These are phyloP conservation scores for Osmerus eperlanus DNA, from an alignment of 2,113 vertebrate genomes.

Conservation along the genomic window DNA sequence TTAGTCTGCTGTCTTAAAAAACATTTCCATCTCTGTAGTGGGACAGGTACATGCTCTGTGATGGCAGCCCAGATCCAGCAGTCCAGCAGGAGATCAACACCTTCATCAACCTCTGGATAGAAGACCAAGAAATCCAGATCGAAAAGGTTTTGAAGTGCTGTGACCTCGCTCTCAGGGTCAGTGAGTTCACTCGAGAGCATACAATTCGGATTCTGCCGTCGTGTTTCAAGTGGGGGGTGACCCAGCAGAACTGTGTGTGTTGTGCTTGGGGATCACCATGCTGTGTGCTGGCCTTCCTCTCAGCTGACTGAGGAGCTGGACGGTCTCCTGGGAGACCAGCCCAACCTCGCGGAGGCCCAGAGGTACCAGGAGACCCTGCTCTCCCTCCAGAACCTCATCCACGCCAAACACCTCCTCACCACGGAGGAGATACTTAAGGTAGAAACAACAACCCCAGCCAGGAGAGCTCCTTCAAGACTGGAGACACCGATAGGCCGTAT, in stretches of 20 bases:
- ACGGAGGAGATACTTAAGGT: conserved; percentile 84
- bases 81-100: conserved; percentile 81
- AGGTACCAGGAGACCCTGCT: conserved; percentile 72
- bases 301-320: conserved; percentile 84
- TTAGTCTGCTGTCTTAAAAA: too few species aligned
- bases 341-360: conserved; percentile 33
- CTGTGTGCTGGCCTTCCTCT: conserved; percentile 17
- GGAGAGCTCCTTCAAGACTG: not conserved
- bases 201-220: too few species aligned
- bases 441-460: not conserved
- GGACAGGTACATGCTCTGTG: conserved; percentile 81
- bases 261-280: not conserved
- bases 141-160: conserved; percentile 72
- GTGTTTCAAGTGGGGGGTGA: not conserved
- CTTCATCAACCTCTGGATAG: conserved; percentile 83
- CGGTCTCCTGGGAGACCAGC: conserved; percentile 66
- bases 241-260: not conserved
- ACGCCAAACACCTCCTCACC: conserved; percentile 69
- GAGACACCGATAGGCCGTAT: not conserved
- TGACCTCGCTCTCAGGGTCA: conserved; percentile 74
- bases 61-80: conserved; percentile 84
- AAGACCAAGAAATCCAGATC: conserved; percentile 72
- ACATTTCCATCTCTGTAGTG: conserved; percentile 72
- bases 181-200: conserved; percentile 18
- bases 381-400: conserved; percentile 74